Conservation (phyloP, 2,797 vertebrate genomes). For the Numenius phaeopus region DNA sequence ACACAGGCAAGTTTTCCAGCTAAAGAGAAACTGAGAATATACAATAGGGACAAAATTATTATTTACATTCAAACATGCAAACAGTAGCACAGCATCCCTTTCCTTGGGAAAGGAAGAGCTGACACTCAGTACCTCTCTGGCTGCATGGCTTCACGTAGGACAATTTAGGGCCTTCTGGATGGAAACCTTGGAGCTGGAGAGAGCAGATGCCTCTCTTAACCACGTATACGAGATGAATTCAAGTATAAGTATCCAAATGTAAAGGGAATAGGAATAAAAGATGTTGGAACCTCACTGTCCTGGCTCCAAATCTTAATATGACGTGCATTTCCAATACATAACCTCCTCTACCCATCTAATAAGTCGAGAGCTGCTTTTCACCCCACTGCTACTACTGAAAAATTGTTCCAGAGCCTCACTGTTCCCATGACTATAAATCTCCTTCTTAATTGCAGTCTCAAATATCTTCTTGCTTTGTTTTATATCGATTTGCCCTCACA, state of each 20-base stretch:
- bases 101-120: background rate
- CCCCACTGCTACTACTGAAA: background rate
- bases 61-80: background rate
- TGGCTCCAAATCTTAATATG: background rate
- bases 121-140: too few species aligned
- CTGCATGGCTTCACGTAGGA: fast-evolving
- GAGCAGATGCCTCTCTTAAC: background rate
- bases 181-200: background rate
- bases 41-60: background rate
- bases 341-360: background rate
- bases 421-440: background rate
- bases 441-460: background rate
- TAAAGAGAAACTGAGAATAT: background rate
- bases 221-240: background rate
- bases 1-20: background rate
- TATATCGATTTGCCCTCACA: background rate
- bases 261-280: background rate
- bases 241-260: background rate
- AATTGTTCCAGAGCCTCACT: background rate
- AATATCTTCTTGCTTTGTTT: background rate
- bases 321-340: background rate
- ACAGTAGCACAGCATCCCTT: background rate
- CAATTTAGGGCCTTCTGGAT: background rate
- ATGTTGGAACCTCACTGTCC: background rate
- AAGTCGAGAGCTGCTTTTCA: background rate